Evolutionary conservation across 2,888 invertebrate genomes (phyloP), one percentile per base, ranked within the genome.

Genomic region (Spialia ferax): DNA sequence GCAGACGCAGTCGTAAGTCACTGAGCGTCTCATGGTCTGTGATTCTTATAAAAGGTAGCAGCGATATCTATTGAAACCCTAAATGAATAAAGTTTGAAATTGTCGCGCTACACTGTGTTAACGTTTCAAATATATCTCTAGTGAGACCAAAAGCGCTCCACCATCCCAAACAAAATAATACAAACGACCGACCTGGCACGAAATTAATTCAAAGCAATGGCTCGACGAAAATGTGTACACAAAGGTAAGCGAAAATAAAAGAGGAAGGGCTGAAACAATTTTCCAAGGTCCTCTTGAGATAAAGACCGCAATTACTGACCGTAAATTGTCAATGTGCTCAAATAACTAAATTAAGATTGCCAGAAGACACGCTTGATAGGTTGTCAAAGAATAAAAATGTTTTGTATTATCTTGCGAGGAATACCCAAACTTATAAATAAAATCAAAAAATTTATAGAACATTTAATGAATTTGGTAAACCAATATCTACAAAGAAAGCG

Each of bases 201-300:
- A 88, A 89, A 89, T 89, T 88, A 89, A 89, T 89, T 89, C 87
- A 88, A 87, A 87, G 86, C 87, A 86, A 88, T 86, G 87, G 85
- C 81, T 83, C 85, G 81, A 79, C 85, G 84, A 88, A 87, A 88
- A 82, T 85, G 86, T 87, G 84, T 82, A 60, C 23, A 89, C 86
- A 89, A 88, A 88, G 87, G 89, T 89, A 83, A 85, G 82, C 83
- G 86, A 83, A 84, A 89, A 88, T 88, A 85, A 88, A 88, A 86
- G 80, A 79, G 78, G 84, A 84, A 83, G 80, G 86, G 83, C 81
- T 80, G 79, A 81, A 83, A 86, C 83, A 82, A 85, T 48, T 88
- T 86, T 85, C 81, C 83, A 88, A 85, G 83, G 85, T 78, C 80
- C 82, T 79, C 79, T 83, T 48, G 48, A 85, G 80, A 84, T 83